Evolutionary conservation across 2,113 vertebrate genomes (phyloP).

Genomic region (Epinephelus lanceolatus): DNA sequence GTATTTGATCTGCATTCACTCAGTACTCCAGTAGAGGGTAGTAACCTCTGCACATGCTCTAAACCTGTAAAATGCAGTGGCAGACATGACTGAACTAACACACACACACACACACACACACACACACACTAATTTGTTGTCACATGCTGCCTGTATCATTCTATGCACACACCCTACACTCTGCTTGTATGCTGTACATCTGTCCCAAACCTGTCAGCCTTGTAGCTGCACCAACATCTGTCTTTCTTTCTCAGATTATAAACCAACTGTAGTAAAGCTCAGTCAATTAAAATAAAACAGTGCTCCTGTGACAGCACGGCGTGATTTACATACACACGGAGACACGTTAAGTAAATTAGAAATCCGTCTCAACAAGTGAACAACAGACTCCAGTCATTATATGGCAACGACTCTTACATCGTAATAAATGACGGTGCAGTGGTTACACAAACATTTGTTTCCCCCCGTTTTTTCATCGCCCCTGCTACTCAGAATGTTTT

Average conservation of each 20-base stretch:
- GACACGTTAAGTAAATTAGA: not conserved
- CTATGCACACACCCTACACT: conserved; percentile 24
- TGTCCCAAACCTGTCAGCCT: conserved; percentile 45
- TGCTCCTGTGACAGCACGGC: conserved; percentile 8
- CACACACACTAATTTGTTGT: conserved; percentile 27
- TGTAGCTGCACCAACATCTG: conserved; percentile 21
- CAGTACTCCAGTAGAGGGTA: conserved; percentile 52
- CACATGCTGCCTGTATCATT: conserved; percentile 19
- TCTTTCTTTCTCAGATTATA: conserved; percentile 33
- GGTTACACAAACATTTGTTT: conserved; percentile 43
- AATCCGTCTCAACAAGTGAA: conserved; percentile 38
- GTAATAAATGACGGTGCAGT: conserved; percentile 21
- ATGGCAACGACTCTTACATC: conserved; percentile 10
- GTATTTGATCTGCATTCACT: not conserved
- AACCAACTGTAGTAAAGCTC: conserved; percentile 10
- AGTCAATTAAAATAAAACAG: conserved; percentile 22
- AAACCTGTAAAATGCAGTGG: not conserved
- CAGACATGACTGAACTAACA: not conserved
- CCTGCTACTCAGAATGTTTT: conserved; percentile 40
- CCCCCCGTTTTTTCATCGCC: conserved; percentile 27
- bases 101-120: not conserved
- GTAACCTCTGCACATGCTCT: conserved; percentile 24
- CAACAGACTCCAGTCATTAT: conserved; percentile 12
- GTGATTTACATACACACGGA: conserved; percentile 23
- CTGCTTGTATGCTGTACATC: conserved; percentile 44